Conservation (phyloP, 2,888 invertebrate genomes). For the Mesorhabditis spiculigera region DNA sequence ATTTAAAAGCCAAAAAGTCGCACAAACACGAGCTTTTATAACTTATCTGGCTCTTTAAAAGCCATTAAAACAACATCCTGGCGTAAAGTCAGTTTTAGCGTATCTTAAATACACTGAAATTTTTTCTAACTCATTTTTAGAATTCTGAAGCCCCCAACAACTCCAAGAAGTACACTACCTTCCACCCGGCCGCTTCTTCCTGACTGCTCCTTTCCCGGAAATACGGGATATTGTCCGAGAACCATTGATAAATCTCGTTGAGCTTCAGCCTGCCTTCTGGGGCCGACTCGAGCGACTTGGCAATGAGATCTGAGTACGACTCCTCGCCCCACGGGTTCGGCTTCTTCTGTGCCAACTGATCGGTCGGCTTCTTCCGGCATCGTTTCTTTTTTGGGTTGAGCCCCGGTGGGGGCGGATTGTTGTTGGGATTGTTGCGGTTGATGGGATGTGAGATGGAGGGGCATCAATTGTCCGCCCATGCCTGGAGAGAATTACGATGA, state of each 20-base stretch:
- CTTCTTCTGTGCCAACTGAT: conserved; percentile 70
- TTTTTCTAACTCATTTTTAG: too few relatives aligned
- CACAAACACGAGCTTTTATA: too few relatives aligned
- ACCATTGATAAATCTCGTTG: conserved; percentile 99
- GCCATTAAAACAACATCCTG: too few relatives aligned
- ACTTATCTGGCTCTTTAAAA: too few relatives aligned
- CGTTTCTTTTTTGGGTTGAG: conserved; percentile 40
- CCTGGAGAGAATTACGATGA: too few relatives aligned
- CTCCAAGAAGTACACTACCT: conserved; percentile 69
- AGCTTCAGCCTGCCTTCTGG: conserved; percentile 90
- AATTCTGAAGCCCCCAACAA: too few relatives aligned
- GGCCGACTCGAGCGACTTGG: conserved; percentile 92
- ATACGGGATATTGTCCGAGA: conserved; percentile 98
- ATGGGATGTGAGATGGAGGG: conserved; percentile 12
- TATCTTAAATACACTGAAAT: too few relatives aligned
- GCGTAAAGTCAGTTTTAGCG: too few relatives aligned
- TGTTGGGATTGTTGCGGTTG: conserved; percentile 8
- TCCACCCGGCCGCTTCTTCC: conserved; percentile 99
- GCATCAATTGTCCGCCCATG: conserved; percentile 22
- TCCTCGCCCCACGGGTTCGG: conserved; percentile 96
- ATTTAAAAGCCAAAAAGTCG: too few relatives aligned
- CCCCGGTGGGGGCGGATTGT: conserved; percentile 12
- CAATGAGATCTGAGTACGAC: conserved; percentile 97
- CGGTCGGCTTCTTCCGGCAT: conserved; percentile 50
- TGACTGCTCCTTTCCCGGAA: conserved; percentile 99